Evolutionary conservation across 2,113 vertebrate genomes (phyloP), one percentile per base, ranked within the genome.

Genomic region (Brachyhypopomus occidentalis): DNA sequence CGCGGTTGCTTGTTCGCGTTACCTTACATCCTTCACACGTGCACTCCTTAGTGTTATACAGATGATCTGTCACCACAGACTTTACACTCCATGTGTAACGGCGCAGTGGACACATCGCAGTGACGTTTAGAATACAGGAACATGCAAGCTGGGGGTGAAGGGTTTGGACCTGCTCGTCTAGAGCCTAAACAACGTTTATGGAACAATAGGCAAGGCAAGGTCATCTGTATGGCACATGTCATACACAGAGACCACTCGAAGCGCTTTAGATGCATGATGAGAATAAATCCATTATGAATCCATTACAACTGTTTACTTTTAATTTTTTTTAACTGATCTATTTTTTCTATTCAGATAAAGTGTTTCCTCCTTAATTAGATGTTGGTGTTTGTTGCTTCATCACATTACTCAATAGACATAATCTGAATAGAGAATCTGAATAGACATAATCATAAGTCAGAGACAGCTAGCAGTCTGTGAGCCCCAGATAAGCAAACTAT

Each of bases 11-110:
- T 45, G 25, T 17, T 8, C 2, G 0, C 83, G 78, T 79, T 83
- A 95, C 95, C 94, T 96, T 96, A 77, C 95, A 96, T 0, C 95
- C 95, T 88, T 96, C 95, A 0, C 95, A 96, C 95, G 3, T 96
- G 94, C 16, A 96, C 95, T 0, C 95, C 95, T 0, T 96, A 96
- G 84, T 96, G 95, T 75, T 95, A 96, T 0, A 95, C 95, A 0
- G 95, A 96, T 17, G 95, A 95, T 58, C 94, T 95, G 85, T 96
- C 95, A 6, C 95, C 95, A 41, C 95, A 96, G 5, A 96, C 95
- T 0, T 94, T 91, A 36, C 95, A 96, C 76, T 96, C 95, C 0
- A 96, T 94, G 45, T 95, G 92, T 88, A 95, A 92, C 5, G 94
- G 87, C 0, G 94, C 93, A 87, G 80, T 91, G 67, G 91, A 84